Conservation (phyloP, 2,113 vertebrate species). For the Oreotrochilus melanogaster region DNA sequence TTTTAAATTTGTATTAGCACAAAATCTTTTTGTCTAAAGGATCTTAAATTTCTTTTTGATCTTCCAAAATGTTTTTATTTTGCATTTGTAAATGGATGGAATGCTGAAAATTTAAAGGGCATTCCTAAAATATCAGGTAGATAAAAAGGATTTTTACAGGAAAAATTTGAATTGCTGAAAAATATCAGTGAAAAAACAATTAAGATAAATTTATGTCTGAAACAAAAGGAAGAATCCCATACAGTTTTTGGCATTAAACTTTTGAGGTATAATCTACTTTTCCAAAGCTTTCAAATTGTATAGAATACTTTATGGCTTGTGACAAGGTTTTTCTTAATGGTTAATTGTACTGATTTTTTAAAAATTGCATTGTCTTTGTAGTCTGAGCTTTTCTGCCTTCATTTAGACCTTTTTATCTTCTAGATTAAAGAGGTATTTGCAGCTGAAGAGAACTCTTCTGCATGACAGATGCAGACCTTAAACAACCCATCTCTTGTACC, state of each 20-base stretch:
- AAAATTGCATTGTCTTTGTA: neutral
- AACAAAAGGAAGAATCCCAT: neutral
- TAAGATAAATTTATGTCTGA: neutral
- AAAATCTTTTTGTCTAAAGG: neutral
- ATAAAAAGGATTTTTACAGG: neutral
- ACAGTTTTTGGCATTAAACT: neutral
- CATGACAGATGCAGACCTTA: neutral
- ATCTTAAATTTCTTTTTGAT: neutral
- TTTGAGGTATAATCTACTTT: neutral
- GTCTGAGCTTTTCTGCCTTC: neutral
- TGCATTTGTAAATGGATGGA: neutral
- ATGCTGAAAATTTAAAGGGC: neutral
- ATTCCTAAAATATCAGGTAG: neutral
- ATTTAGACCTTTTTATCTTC: constrained; percentile 21
- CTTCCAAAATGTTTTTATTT: neutral
- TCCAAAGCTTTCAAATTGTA: neutral
- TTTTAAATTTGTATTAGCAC: neutral
- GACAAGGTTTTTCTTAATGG: neutral
- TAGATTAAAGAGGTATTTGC: constrained; percentile 5
- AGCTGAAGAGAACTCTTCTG: neutral
- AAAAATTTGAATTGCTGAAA: neutral
- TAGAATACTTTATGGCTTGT: neutral
- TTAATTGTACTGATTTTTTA: neutral
- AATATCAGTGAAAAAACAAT: neutral
- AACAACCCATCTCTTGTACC: neutral